Percentiles rank a stretch among this genome's conserved stretches.
Evolutionary conservation across 2,888 invertebrate species (phyloP).

Genomic region (Tenthredo notha): DNA sequence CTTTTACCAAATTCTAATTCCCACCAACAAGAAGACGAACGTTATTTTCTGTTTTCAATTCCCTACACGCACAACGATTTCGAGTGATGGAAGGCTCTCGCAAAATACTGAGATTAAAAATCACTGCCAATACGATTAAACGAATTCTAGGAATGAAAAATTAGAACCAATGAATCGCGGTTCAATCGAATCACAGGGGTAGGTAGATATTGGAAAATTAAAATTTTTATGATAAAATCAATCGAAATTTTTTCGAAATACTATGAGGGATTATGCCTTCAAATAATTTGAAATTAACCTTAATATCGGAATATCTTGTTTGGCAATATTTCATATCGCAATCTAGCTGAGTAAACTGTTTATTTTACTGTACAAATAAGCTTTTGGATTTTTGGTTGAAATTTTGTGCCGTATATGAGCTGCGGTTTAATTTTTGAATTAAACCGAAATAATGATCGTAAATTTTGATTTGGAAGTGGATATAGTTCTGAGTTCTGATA

Average conservation of each 20-base stretch:
- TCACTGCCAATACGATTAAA: constrained; percentile 22
- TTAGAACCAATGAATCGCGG: not conserved
- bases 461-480: not conserved
- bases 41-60: constrained; percentile 14
- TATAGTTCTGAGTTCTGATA: not conserved
- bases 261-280: too few species aligned
- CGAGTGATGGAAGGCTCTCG: not conserved
- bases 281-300: not conserved
- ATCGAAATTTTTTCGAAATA: not conserved
- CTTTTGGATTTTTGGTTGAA: not conserved
- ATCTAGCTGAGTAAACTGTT: not conserved
- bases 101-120: constrained; percentile 13
- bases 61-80: constrained; percentile 18
- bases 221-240: not conserved
- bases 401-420: not conserved
- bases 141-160: not conserved
- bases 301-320: not conserved
- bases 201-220: not conserved
- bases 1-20: constrained; percentile 25
- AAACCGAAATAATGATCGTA: not conserved
- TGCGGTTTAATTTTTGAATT: not conserved
- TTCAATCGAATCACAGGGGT: not conserved
- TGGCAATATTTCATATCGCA: not conserved
- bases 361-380: not conserved
- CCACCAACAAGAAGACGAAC: not conserved